These are phyloP conservation scores for Incurvaria masculella DNA, from an alignment of 2,888 invertebrate genomes.

Conservation along the genomic window DNA sequence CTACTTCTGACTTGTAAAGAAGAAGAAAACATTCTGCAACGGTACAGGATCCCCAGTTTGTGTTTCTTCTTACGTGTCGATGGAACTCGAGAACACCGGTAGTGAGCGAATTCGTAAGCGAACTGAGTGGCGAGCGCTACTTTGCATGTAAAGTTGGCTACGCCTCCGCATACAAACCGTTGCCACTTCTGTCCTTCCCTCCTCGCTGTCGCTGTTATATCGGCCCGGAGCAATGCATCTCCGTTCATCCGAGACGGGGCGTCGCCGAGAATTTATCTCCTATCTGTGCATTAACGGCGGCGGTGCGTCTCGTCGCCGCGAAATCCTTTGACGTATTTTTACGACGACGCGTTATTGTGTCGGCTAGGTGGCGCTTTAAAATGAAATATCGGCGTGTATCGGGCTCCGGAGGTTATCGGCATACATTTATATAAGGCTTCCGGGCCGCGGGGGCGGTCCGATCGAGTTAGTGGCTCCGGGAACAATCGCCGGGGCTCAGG, in stretches of 20 bases:
- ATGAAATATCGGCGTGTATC: slow-evolving; percentile 10
- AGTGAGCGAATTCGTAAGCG: too few relatives aligned
- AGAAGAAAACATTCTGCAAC: too few relatives aligned
- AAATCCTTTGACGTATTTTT: slow-evolving; percentile 10
- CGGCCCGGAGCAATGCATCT: neutral
- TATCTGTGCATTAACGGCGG: neutral
- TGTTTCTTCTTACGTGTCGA: too few relatives aligned
- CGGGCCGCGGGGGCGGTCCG: too few relatives aligned
- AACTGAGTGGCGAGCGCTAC: too few relatives aligned
- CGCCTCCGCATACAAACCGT: too few relatives aligned
- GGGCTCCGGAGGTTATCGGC: neutral
- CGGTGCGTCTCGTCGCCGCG: neutral
- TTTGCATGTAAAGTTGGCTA: too few relatives aligned
- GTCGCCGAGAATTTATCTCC: neutral
- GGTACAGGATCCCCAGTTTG: too few relatives aligned
- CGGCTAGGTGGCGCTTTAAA: slow-evolving; percentile 11
- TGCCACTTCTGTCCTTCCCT: too few relatives aligned
- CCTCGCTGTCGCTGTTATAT: neutral
- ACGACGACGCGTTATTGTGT: slow-evolving; percentile 6
- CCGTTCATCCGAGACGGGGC: neutral
- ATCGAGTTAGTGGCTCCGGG: neutral
- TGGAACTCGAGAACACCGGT: too few relatives aligned
- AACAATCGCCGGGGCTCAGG: too few relatives aligned
- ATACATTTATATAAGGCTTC: neutral
- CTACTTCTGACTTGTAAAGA: too few relatives aligned